Conservation (phyloP, 2,113 vertebrate species). For the Talpa occidentalis region DNA sequence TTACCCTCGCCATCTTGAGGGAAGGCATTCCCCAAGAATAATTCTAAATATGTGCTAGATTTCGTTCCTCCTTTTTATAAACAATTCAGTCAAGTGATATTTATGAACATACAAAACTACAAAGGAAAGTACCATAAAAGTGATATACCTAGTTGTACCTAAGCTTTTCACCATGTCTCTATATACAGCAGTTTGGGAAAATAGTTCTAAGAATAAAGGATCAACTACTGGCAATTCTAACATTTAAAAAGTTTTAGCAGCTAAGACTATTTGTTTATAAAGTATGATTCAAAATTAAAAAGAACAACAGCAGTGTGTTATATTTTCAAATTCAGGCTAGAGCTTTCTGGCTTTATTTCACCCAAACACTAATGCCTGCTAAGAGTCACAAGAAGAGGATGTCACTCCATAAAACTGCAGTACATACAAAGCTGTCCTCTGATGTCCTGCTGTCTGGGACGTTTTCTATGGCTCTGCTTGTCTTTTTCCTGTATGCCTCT, state of each 20-base stretch:
- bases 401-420: background rate
- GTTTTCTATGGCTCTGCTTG: background rate
- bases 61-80: background rate
- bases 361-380: background rate
- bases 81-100: background rate
- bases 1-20: background rate
- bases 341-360: background rate
- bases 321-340: background rate
- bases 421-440: background rate
- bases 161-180: conserved; percentile 1
- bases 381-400: background rate
- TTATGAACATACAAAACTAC: conserved; percentile 4
- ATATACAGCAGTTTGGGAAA: background rate
- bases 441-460: background rate
- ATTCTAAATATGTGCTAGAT: background rate
- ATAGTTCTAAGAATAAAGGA: background rate
- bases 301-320: background rate
- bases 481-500: background rate
- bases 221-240: background rate
- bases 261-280: background rate
- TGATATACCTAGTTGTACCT: background rate
- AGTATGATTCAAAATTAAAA: background rate
- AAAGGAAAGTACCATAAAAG: no score
- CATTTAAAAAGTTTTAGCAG: background rate
- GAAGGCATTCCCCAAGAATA: background rate